These are phyloP conservation scores for Philhelius pedissequus DNA, from an alignment of 2,888 invertebrate species.

Conservation along the genomic window DNA sequence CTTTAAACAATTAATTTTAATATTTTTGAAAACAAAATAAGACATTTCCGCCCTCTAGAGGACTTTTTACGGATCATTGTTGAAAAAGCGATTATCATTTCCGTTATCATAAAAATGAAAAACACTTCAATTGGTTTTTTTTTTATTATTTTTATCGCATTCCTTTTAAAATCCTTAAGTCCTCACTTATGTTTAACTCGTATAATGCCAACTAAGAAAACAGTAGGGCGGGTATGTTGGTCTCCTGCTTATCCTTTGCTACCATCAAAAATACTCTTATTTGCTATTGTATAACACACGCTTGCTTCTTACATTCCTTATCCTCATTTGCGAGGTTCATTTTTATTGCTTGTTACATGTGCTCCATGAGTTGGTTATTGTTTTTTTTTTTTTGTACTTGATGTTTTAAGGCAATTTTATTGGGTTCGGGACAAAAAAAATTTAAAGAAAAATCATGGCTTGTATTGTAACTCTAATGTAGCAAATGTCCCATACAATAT, in stretches of 20 bases:
- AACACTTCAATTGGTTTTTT: neutral
- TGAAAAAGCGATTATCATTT: conserved; percentile 21
- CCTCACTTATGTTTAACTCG: conserved; percentile 31
- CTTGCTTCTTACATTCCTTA: conserved; percentile 4
- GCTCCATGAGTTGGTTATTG: neutral
- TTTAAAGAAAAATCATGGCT: no score
- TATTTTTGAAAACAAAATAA: neutral
- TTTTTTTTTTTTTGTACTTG: neutral
- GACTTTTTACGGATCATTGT: neutral
- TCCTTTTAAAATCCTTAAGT: neutral
- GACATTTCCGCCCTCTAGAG: neutral
- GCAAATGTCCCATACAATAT: no score
- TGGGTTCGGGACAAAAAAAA: neutral
- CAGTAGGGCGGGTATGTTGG: neutral
- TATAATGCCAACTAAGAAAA: neutral
- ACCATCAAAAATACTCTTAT: conserved; percentile 4
- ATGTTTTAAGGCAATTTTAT: neutral
- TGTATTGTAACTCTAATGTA: no score
- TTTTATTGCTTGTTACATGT: conserved; percentile 59
- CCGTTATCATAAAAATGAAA: conserved; percentile 10
- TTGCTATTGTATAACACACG: neutral
- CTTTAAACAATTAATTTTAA: neutral
- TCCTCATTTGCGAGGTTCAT: conserved; percentile 48
- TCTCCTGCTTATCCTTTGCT: conserved; percentile 17
- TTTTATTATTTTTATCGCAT: conserved; percentile 15